phyloP scores from a whole-genome alignment of 2,797 vertebrate genomes.

The Amblyraja radiata region DNA sequence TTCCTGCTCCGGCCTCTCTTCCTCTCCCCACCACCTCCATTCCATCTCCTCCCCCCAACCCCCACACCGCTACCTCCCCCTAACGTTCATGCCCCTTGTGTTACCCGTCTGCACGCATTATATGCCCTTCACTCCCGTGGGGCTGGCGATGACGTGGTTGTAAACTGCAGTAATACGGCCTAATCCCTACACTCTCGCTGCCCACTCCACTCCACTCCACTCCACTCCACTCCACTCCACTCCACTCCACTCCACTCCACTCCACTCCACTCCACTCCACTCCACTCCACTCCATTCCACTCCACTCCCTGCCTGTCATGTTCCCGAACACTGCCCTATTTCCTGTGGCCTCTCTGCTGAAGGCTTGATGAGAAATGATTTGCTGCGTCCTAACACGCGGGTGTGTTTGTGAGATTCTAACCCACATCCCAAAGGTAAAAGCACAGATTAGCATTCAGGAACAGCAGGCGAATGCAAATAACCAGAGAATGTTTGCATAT shows the following conservation, averaged over 20 bases:
- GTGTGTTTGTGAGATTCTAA: not conserved
- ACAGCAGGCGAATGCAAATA: conserved; percentile 23
- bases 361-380: not conserved
- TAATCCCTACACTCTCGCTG: not conserved
- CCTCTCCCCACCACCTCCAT: not conserved
- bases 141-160: not conserved
- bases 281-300: not conserved
- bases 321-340: not conserved
- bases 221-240: not conserved
- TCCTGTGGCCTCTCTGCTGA: not conserved
- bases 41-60: not conserved
- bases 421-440: conserved; percentile 20
- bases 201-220: not conserved
- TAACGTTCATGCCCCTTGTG: not conserved
- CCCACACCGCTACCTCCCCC: not conserved
- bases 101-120: not conserved
- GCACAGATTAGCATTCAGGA: not conserved
- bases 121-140: not conserved
- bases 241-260: not conserved
- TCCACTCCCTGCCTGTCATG: not conserved
- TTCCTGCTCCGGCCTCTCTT: not conserved
- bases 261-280: not conserved
- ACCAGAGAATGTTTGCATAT: conserved; percentile 10
- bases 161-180: not conserved
- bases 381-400: not conserved